phyloP scores from a whole-genome alignment of 2,797 vertebrate genomes.

The Thamnophis elegans region DNA sequence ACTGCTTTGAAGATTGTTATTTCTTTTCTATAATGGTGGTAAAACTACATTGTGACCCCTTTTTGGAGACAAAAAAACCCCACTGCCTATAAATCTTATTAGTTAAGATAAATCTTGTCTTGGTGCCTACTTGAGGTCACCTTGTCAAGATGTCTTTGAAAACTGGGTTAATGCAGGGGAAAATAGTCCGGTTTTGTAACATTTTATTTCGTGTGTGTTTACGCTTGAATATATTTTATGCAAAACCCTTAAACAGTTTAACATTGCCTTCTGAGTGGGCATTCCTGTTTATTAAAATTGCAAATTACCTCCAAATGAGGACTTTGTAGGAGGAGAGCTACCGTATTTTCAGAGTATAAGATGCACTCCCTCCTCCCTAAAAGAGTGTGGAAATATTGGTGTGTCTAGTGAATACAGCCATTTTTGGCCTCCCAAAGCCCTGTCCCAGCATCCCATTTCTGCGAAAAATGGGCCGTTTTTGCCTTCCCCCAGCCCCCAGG shows the following conservation, averaged over 20 bases:
- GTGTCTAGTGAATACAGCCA: no score
- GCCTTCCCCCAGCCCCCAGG: no score
- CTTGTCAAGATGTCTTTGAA: not conserved
- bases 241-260: not conserved
- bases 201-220: not conserved
- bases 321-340: not conserved
- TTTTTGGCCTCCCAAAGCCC: no score
- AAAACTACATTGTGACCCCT: not conserved
- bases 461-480: no score
- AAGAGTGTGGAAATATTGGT: no score
- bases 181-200: not conserved
- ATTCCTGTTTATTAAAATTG: not conserved
- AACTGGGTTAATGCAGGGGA: not conserved
- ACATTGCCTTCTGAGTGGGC: not conserved
- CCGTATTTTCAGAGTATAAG: no score
- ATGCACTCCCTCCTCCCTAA: no score
- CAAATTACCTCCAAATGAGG: not conserved
- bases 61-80: not conserved
- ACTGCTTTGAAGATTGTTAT: slow-evolving; percentile 1
- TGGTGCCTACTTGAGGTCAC: not conserved
- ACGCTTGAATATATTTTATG: not conserved
- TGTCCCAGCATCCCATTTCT: no score
- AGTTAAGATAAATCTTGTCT: not conserved
- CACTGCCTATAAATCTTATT: not conserved
- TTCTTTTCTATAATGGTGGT: not conserved